phyloP scores from a whole-genome alignment of 2,888 invertebrate genomes.

The Scrobipalpa atriplicella region DNA sequence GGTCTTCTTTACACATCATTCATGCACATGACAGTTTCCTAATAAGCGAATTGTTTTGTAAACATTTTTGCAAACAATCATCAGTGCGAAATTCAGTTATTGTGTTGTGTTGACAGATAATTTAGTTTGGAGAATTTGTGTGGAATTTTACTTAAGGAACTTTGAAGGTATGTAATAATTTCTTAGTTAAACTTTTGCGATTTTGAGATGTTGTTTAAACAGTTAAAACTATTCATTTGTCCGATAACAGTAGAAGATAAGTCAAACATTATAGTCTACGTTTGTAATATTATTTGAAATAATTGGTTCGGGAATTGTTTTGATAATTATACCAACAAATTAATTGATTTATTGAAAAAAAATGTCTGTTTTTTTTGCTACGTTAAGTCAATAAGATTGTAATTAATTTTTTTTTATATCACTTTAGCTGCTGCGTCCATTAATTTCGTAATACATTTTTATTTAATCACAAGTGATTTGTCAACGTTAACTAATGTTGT shows the following conservation, averaged over 20 bases:
- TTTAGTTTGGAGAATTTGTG: constrained; percentile 25
- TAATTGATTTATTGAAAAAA: too few relatives aligned
- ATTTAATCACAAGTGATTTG: neutral
- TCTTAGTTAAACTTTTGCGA: constrained; percentile 6
- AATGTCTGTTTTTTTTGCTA: too few relatives aligned
- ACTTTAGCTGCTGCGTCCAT: too few relatives aligned
- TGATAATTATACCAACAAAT: too few relatives aligned
- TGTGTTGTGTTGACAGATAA: constrained; percentile 37
- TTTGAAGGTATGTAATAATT: constrained; percentile 32
- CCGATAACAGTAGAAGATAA: neutral
- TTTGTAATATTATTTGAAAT: too few relatives aligned
- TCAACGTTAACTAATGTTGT: neutral
- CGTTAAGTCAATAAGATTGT: too few relatives aligned
- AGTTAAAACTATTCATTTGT: neutral
- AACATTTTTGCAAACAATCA: constrained; percentile 25
- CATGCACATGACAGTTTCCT: constrained; percentile 35
- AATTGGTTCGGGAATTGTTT: too few relatives aligned
- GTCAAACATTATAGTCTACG: too few relatives aligned
- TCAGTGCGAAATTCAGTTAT: constrained; percentile 25
- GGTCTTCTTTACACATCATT: constrained; percentile 5
- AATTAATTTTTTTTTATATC: too few relatives aligned
- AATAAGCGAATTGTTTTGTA: constrained; percentile 38
- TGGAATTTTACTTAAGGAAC: constrained; percentile 23
- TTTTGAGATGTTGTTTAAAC: neutral
- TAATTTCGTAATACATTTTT: too few relatives aligned